A percentile compares a stretch with the other conserved stretches of the same genome.
Evolutionary conservation across 2,113 vertebrate species (phyloP).

Genomic region (Macquaria australasica): DNA sequence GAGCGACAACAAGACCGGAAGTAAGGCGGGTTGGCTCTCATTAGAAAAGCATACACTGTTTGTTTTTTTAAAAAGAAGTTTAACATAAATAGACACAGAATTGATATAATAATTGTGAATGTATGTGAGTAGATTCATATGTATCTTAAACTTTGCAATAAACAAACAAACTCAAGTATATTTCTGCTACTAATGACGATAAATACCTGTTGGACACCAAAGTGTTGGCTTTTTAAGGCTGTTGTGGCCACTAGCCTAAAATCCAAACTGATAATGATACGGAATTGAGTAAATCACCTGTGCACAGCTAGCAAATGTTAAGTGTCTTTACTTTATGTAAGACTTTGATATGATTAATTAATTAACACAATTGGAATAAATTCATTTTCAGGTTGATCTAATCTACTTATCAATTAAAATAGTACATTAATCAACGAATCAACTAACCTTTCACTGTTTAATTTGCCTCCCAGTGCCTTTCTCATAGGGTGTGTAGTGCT

Average conservation of each 20-base stretch:
- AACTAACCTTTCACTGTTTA: neutral
- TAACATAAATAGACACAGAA: neutral
- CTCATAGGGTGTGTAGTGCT: neutral
- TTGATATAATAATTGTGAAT: neutral
- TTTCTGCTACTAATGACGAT: neutral
- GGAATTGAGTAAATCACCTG: neutral
- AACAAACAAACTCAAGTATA: neutral
- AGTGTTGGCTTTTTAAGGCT: neutral
- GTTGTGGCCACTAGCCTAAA: neutral
- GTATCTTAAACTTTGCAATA: neutral
- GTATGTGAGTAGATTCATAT: neutral
- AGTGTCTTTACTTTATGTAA: neutral
- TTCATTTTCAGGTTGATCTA: neutral
- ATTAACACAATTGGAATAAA: neutral
- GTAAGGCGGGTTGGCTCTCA: constrained; percentile 35
- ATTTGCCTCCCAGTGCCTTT: neutral
- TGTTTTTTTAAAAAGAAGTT: too few relatives aligned
- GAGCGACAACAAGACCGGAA: constrained; percentile 52
- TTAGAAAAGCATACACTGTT: constrained; percentile 28
- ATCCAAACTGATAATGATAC: too few relatives aligned
- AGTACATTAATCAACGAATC: neutral
- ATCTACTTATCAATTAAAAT: neutral
- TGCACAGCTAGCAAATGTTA: neutral
- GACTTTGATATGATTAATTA: neutral
- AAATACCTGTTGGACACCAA: neutral